Conservation (phyloP, 2,888 invertebrate genomes). For the Caenorhabditis imperialis region DNA sequence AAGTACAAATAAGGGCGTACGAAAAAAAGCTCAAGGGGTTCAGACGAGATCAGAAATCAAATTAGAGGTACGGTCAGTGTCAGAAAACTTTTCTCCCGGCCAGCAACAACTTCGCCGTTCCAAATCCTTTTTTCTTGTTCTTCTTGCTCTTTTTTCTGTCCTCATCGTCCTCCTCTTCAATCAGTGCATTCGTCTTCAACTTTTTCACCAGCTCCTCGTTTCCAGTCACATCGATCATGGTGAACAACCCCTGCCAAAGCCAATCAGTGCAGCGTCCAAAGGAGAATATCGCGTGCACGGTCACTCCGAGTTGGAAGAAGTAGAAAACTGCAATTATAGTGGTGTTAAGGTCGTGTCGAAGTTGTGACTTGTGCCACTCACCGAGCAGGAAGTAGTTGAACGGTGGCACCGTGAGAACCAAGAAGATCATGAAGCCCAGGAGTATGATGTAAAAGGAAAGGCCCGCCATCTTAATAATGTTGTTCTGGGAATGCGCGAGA, state of each 20-base stretch:
- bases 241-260: conserved; percentile 26
- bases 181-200: conserved; percentile 1
- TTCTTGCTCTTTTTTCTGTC: conserved; percentile 3
- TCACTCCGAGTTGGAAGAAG: conserved; percentile 4
- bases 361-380: conserved; percentile 1
- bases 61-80: too few species aligned
- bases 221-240: not conserved
- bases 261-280: conserved; percentile 7
- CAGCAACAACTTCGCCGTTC: too few species aligned
- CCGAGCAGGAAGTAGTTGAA: conserved; percentile 1
- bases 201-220: conserved; percentile 5
- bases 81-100: too few species aligned
- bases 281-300: conserved; percentile 3
- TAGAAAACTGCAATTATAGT: conserved; percentile 26
- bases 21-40: too few species aligned
- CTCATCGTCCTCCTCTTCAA: not conserved
- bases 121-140: not conserved
- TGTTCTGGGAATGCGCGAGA: not conserved
- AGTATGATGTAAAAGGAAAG: conserved; percentile 16
- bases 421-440: not conserved
- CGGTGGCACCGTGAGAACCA: conserved; percentile 3
- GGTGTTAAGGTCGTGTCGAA: not conserved
- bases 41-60: too few species aligned
- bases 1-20: too few species aligned
- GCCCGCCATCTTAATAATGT: conserved; percentile 15